These are phyloP conservation scores for Drosophila sp. DNA, from an alignment of 1,140 invertebrate genomes.

Conservation along the genomic window DNA sequence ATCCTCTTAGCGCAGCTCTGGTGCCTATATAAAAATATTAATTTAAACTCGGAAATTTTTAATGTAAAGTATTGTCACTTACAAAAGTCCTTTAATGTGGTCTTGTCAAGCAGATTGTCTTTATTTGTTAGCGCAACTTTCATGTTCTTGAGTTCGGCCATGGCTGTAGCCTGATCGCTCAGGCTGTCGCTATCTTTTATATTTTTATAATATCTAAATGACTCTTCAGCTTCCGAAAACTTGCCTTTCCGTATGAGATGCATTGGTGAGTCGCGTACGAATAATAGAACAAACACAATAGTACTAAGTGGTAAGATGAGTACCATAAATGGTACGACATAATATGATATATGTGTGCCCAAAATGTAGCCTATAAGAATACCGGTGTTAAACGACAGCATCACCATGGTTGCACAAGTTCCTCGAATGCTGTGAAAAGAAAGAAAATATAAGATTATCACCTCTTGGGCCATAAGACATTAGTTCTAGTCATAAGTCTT, in stretches of 20 bases:
- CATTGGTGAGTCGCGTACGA: constrained; percentile 70
- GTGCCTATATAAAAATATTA: constrained; percentile 36
- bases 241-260: constrained; percentile 59
- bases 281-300: constrained; percentile 47
- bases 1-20: constrained; percentile 36
- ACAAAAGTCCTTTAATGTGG: constrained; percentile 63
- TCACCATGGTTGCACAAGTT: constrained; percentile 65
- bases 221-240: constrained; percentile 49
- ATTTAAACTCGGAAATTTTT: too few species aligned
- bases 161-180: constrained; percentile 38
- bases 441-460: not conserved
- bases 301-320: constrained; percentile 52
- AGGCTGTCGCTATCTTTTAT: constrained; percentile 45
- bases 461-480: too few species aligned
- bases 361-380: constrained; percentile 67
- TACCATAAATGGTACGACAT: constrained; percentile 51
- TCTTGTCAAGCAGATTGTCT: constrained; percentile 23
- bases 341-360: constrained; percentile 61
- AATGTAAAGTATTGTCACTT: constrained; percentile 9
- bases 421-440: constrained; percentile 68
- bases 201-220: constrained; percentile 67
- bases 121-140: constrained; percentile 46
- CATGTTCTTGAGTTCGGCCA: constrained; percentile 63
- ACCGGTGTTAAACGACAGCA: constrained; percentile 65
- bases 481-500: too few species aligned